Percentiles rank a stretch among this genome's conserved stretches.
Conservation (phyloP, 1,140 invertebrate genomes). For the Drosophila truncata region DNA sequence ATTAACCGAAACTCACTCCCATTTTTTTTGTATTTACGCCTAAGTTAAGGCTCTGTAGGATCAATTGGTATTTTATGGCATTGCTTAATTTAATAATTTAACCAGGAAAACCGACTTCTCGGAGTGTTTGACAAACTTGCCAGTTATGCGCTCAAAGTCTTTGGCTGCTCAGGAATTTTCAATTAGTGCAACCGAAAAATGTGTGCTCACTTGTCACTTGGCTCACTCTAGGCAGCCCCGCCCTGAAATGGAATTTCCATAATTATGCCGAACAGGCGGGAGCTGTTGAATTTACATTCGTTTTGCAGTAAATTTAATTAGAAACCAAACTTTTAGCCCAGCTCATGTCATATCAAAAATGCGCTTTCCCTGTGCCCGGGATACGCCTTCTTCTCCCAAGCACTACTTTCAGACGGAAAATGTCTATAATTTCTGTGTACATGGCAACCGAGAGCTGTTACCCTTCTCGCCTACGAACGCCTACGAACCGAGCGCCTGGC, state of each 20-base stretch:
- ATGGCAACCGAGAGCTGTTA: conserved; percentile 49
- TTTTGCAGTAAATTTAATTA: conserved; percentile 66
- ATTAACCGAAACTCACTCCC: conserved; percentile 48
- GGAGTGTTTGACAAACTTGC: conserved; percentile 34
- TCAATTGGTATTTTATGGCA: conserved; percentile 41
- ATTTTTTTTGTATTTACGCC: too few species aligned
- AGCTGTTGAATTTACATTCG: conserved; percentile 60
- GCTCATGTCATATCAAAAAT: conserved; percentile 42
- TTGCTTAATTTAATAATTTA: conserved; percentile 27
- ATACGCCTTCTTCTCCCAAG: conserved; percentile 19
- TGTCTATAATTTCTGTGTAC: conserved; percentile 75
- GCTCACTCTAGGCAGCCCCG: neutral
- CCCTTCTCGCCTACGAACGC: neutral
- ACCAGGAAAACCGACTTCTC: neutral
- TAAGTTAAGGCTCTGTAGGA: neutral
- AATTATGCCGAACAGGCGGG: conserved; percentile 71
- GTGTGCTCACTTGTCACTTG: conserved; percentile 42
- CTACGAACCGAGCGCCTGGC: too few species aligned
- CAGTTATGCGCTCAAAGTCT: conserved; percentile 36
- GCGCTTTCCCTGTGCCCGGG: conserved; percentile 1
- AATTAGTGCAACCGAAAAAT: conserved; percentile 70
- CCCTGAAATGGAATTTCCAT: conserved; percentile 57
- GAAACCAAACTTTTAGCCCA: conserved; percentile 30
- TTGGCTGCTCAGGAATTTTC: conserved; percentile 66
- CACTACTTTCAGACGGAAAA: conserved; percentile 50